phyloP scores from a whole-genome alignment of 1,140 invertebrate species.

The Tetragnatha versicolor region DNA sequence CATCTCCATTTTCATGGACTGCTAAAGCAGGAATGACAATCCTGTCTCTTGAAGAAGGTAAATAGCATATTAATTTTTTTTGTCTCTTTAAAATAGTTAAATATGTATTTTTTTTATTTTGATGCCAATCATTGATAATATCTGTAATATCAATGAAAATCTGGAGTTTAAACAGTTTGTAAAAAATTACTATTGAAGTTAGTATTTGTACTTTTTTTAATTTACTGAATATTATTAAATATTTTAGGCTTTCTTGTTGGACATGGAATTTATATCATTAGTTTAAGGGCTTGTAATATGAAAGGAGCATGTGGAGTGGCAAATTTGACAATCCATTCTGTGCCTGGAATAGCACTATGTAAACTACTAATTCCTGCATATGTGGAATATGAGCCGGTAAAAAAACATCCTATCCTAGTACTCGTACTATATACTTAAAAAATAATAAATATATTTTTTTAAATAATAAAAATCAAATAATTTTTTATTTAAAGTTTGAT shows the following conservation, averaged over 20 bases:
- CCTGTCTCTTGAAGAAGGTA: conserved; percentile 51
- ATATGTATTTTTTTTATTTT: not conserved
- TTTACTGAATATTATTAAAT: not conserved
- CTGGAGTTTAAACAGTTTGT: not conserved
- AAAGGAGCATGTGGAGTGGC: conserved; percentile 51
- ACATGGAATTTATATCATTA: conserved; percentile 57
- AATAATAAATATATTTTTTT: too few relatives aligned
- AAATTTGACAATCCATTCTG: conserved; percentile 54
- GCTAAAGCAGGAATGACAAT: conserved; percentile 23
- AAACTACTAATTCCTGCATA: conserved; percentile 47
- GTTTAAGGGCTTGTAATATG: conserved; percentile 55
- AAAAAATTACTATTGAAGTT: not conserved
- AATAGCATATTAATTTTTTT: not conserved
- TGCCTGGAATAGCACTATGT: conserved; percentile 55
- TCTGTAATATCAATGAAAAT: not conserved
- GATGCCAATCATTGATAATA: not conserved
- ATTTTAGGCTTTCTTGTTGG: conserved; percentile 51
- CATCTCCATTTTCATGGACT: conserved; percentile 36
- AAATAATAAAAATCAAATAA: too few relatives aligned
- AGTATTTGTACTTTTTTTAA: not conserved
- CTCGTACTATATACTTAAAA: too few relatives aligned
- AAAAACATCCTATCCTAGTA: not conserved
- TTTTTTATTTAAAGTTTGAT: too few relatives aligned
- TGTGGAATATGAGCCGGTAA: conserved; percentile 57
- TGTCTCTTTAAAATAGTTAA: not conserved